A percentile compares a stretch with the other conserved stretches of the same genome.
Evolutionary conservation across 2,797 vertebrate genomes (phyloP).

Genomic region (Lophotriccus pileatus): DNA sequence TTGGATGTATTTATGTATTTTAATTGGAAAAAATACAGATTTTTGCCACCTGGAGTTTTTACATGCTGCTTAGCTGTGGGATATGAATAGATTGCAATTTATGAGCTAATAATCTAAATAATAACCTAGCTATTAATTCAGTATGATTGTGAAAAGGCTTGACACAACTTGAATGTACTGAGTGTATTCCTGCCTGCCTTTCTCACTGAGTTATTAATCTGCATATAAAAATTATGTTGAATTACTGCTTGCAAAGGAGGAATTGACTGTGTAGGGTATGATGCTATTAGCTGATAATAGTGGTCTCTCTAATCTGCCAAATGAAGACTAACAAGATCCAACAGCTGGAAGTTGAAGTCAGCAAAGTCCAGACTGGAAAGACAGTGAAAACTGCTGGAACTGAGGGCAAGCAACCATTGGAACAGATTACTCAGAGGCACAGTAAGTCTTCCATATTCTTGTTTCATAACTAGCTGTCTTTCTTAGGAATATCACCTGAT

Average conservation of each 20-base stretch:
- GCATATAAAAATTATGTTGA: background rate
- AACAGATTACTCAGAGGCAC: background rate
- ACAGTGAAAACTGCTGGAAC: background rate
- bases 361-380: background rate
- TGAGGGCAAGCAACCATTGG: background rate
- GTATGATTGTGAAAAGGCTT: background rate
- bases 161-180: background rate
- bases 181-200: background rate
- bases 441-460: background rate
- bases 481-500: background rate
- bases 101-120: conserved; percentile 30
- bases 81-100: background rate
- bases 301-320: background rate
- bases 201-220: background rate
- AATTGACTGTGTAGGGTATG: background rate
- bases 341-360: background rate
- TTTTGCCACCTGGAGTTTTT: conserved; percentile 17
- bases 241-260: background rate
- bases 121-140: background rate
- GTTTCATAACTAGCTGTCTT: background rate
- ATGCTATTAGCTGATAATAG: background rate
- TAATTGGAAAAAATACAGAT: conserved; percentile 19
- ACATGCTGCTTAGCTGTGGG: conserved; percentile 9
- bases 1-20: conserved; percentile 11
- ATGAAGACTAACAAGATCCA: background rate